phyloP scores from a whole-genome alignment of 2,888 invertebrate species.

The Galeruca laticollis region DNA sequence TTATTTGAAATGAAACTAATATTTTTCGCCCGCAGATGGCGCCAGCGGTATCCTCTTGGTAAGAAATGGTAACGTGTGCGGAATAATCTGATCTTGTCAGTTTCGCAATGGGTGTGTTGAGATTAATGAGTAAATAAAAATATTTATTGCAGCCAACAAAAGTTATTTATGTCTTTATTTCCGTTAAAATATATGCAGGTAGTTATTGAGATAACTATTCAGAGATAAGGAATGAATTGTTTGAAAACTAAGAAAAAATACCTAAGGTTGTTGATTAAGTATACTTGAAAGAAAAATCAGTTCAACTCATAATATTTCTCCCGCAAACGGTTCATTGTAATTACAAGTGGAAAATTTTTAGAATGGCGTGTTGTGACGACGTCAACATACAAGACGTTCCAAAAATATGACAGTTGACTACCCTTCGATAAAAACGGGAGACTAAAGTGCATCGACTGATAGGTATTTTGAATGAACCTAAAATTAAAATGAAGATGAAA shows the following conservation, averaged over 20 bases:
- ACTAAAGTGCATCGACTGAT: too few relatives aligned
- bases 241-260: not conserved
- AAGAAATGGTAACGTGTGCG: constrained; percentile 1
- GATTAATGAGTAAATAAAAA: constrained; percentile 15
- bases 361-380: too few relatives aligned
- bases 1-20: not conserved
- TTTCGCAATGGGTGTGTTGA: not conserved
- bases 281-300: too few relatives aligned
- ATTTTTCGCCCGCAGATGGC: constrained; percentile 5
- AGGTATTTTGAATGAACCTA: too few relatives aligned
- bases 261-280: not conserved
- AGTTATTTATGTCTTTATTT: constrained; percentile 15
- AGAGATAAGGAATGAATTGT: not conserved
- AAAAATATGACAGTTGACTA: too few relatives aligned
- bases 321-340: too few relatives aligned
- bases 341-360: too few relatives aligned
- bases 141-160: not conserved
- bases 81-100: constrained; percentile 9
- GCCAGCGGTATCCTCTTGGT: not conserved
- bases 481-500: too few relatives aligned
- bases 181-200: constrained; percentile 5
- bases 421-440: too few relatives aligned
- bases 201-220: not conserved
- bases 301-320: too few relatives aligned
- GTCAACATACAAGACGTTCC: too few relatives aligned